phyloP scores from a whole-genome alignment of 64 coral and sea anemone genomes.

The Dendrophyllia cribrosa region DNA sequence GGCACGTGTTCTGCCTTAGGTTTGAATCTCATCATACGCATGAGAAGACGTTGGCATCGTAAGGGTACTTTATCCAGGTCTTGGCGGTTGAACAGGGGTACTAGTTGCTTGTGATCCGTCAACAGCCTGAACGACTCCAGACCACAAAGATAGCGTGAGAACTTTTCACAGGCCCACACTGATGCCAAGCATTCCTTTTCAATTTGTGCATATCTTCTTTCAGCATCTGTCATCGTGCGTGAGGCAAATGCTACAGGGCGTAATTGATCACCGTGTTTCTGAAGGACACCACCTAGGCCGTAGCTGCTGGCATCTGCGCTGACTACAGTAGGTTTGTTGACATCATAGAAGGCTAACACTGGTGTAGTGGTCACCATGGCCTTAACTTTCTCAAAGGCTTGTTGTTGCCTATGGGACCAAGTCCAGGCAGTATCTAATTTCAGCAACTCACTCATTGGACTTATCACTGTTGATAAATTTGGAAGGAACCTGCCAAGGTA shows the following conservation, averaged over 20 bases:
- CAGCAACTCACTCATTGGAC: neutral
- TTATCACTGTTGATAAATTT: neutral
- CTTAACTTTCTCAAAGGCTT: constrained; percentile 7
- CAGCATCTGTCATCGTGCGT: constrained; percentile 36
- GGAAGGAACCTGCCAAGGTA: constrained; percentile 65
- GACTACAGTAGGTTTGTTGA: constrained; percentile 14
- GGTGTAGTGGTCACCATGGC: neutral
- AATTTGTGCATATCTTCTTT: constrained; percentile 58
- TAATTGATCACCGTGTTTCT: constrained; percentile 19
- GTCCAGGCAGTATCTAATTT: neutral
- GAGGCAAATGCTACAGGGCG: constrained; percentile 54
- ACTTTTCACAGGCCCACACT: constrained; percentile 50
- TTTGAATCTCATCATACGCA: no score
- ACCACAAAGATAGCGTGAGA: constrained; percentile 28
- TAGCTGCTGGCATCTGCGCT: constrained; percentile 43
- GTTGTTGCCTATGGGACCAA: neutral
- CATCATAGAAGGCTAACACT: constrained; percentile 54
- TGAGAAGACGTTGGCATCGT: constrained; percentile 7
- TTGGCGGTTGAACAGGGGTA: constrained; percentile 25
- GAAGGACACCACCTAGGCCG: constrained; percentile 55
- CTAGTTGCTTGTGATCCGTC: constrained; percentile 64
- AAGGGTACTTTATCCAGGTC: constrained; percentile 16
- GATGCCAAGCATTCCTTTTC: constrained; percentile 36
- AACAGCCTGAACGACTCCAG: constrained; percentile 15
- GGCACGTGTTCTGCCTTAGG: no score